Evolutionary conservation across 2,797 vertebrate species (phyloP).

Genomic region (Pantherophis alleghaniensis): DNA sequence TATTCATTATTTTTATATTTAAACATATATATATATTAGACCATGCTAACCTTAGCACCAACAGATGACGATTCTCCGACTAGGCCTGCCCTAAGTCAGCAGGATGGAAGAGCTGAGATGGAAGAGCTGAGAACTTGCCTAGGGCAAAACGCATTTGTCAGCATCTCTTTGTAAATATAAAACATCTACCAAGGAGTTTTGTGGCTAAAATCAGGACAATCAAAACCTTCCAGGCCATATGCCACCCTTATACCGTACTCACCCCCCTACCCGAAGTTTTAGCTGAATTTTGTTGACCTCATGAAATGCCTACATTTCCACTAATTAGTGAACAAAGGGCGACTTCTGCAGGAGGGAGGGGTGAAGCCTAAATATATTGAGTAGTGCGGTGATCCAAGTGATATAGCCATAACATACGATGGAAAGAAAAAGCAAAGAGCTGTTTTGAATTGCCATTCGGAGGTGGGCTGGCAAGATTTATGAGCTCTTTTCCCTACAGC

Average conservation of each 20-base stretch:
- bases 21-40: no score
- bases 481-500: background rate
- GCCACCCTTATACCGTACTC: background rate
- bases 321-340: conserved; percentile 49
- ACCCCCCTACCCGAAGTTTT: conserved; percentile 24
- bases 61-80: background rate
- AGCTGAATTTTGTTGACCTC: conserved; percentile 26
- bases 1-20: no score
- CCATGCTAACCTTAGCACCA: background rate
- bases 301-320: conserved; percentile 40
- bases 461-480: conserved; percentile 6
- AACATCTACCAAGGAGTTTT: background rate
- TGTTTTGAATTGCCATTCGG: conserved; percentile 28
- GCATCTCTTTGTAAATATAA: background rate
- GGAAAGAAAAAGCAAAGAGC: conserved; percentile 26
- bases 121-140: background rate
- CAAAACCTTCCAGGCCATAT: background rate
- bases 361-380: conserved; percentile 25
- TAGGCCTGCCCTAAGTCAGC: background rate
- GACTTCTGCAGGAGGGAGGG: conserved; percentile 33
- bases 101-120: background rate
- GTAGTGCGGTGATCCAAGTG: conserved; percentile 20
- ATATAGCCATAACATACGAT: conserved; percentile 36
- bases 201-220: background rate
- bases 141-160: background rate